Conservation (phyloP, 2,113 vertebrate species). For the Collichthys lucidus region DNA sequence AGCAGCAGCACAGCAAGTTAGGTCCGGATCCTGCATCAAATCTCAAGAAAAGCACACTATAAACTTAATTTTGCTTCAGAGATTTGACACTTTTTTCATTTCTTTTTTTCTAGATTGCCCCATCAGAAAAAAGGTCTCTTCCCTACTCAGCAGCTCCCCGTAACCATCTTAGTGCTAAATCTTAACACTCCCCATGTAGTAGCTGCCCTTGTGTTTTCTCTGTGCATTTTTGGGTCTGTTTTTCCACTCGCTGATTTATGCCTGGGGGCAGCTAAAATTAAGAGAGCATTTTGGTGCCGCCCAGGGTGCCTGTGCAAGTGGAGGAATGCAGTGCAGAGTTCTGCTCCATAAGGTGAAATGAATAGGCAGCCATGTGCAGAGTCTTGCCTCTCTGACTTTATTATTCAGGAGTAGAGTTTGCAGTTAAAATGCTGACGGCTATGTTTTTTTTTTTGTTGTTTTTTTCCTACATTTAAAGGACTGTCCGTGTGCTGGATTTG, state of each 20-base stretch:
- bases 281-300: conserved; percentile 84
- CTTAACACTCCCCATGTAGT: conserved; percentile 59
- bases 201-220: conserved; percentile 79
- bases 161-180: conserved; percentile 56
- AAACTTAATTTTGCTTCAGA: conserved; percentile 12
- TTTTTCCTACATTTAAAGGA: conserved; percentile 26
- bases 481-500: conserved; percentile 17
- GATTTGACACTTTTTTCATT: conserved; percentile 1
- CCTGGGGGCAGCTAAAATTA: conserved; percentile 83
- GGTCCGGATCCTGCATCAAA: conserved; percentile 25
- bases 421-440: conserved; percentile 56
- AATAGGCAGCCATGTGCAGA: conserved; percentile 77
- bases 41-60: conserved; percentile 31
- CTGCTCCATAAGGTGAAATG: conserved; percentile 82
- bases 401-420: conserved; percentile 59
- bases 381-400: conserved; percentile 59
- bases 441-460: background rate
- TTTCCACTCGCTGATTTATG: conserved; percentile 84
- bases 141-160: conserved; percentile 45
- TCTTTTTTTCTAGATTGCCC: background rate
- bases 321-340: conserved; percentile 77
- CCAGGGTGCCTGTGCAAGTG: conserved; percentile 81
- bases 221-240: conserved; percentile 84
- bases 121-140: conserved; percentile 54
- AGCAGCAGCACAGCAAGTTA: conserved; percentile 18